phyloP scores from a whole-genome alignment of 2,888 invertebrate genomes.

The Pseudococcus longispinus region DNA sequence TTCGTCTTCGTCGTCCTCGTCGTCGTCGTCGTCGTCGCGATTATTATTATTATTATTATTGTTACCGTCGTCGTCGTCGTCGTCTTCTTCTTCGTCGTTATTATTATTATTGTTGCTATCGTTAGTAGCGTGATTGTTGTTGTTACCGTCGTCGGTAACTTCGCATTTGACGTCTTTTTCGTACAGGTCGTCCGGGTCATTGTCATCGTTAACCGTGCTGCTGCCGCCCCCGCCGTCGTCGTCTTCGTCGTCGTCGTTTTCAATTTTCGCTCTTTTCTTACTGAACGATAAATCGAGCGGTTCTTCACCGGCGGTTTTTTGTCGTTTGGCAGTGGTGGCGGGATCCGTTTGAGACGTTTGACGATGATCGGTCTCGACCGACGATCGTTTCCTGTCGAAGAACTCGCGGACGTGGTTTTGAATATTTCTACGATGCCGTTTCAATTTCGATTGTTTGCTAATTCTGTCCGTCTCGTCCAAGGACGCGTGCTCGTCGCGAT shows the following conservation, averaged over 20 bases:
- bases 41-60: background rate
- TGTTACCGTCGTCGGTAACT: background rate
- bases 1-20: conserved; percentile 41
- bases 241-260: conserved; percentile 60
- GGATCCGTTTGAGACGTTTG: background rate
- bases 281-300: conserved; percentile 49
- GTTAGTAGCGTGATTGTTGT: background rate
- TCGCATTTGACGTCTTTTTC: background rate
- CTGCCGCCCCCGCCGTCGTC: conserved; percentile 53
- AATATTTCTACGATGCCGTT: background rate
- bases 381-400: conserved; percentile 1
- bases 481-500: background rate
- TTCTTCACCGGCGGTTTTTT: conserved; percentile 38
- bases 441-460: background rate
- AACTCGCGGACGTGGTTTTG: background rate
- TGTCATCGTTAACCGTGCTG: too few species aligned
- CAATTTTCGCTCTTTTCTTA: conserved; percentile 55
- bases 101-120: background rate
- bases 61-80: conserved; percentile 56
- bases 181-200: background rate
- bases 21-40: conserved; percentile 55
- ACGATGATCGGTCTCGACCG: background rate
- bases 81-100: conserved; percentile 58
- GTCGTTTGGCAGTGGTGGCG: background rate
- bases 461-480: background rate